These are phyloP conservation scores for Zaprionus lineosus DNA, from an alignment of 2,888 invertebrate species.

Conservation along the genomic window DNA sequence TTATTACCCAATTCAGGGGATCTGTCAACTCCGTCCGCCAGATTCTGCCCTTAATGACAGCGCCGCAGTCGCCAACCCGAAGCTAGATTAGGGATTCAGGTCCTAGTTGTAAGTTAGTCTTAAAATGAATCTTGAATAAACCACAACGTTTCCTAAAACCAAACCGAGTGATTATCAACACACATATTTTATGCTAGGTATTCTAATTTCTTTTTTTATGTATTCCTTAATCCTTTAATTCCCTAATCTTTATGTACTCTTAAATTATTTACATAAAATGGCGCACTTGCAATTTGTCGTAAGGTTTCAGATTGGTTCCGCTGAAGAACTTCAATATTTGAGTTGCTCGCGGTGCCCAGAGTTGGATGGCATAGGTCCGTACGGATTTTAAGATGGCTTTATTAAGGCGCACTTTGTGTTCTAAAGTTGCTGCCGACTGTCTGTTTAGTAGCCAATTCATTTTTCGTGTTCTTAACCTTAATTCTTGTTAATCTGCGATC, in stretches of 20 bases:
- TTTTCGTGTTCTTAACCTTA: background rate
- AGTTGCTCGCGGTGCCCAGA: background rate
- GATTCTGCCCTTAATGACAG: no score
- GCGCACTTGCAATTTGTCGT: background rate
- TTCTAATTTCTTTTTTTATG: no score
- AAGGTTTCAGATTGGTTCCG: background rate
- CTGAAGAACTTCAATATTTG: no score
- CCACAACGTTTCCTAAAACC: no score
- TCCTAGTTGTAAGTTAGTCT: no score
- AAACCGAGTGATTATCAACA: no score
- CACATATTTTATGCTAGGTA: background rate
- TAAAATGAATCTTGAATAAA: no score
- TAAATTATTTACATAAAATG: background rate
- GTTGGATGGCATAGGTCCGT: background rate
- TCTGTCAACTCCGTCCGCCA: no score
- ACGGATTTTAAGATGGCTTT: background rate
- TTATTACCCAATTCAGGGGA: no score
- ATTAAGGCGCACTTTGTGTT: background rate
- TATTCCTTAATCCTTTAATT: no score
- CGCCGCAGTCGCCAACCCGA: no score
- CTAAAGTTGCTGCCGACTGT: background rate
- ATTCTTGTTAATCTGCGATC: background rate
- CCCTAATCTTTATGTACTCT: background rate
- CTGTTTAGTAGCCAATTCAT: background rate
- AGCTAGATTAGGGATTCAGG: no score